Evolutionary conservation across 2,797 vertebrate species (phyloP).

Genomic region (Tenualosa thibaudeaui): DNA sequence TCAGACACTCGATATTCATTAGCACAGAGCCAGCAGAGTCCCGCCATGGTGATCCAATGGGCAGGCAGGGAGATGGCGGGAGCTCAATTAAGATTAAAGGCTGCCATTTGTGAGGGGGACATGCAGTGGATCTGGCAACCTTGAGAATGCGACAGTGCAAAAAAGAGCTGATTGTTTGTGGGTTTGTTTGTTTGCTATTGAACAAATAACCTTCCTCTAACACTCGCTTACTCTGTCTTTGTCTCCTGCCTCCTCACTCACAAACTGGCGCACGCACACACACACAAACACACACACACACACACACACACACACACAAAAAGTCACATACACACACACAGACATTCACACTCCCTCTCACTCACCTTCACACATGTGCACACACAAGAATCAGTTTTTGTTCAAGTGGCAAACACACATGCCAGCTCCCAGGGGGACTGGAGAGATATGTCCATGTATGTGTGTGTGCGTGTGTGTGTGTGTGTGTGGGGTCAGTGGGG

Average conservation of each 20-base stretch:
- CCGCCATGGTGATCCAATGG: slow-evolving; percentile 37
- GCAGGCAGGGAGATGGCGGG: slow-evolving; percentile 51
- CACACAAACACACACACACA: slow-evolving; percentile 25
- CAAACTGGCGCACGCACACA: not conserved
- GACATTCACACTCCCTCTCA: not conserved
- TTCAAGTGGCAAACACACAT: not conserved
- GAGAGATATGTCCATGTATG: not conserved
- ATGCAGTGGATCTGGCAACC: slow-evolving; percentile 63
- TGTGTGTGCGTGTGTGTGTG: too few relatives aligned
- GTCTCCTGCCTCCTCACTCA: not conserved
- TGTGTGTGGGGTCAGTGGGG: not conserved
- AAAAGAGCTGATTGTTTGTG: slow-evolving; percentile 64
- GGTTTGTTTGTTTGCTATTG: slow-evolving; percentile 60
- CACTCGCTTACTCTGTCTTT: not conserved
- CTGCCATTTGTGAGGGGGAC: slow-evolving; percentile 62
- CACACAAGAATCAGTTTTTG: slow-evolving; percentile 10
- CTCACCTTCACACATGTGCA: not conserved
- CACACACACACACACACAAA: not conserved
- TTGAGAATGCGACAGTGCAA: slow-evolving; percentile 71
- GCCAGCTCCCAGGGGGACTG: not conserved
- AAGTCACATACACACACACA: not conserved
- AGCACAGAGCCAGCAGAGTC: not conserved
- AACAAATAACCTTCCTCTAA: not conserved
- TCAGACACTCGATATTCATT: not conserved
- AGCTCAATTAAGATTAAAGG: slow-evolving; percentile 77